phyloP scores from a whole-genome alignment of 2,797 vertebrate genomes.

The Chelon auratus region DNA sequence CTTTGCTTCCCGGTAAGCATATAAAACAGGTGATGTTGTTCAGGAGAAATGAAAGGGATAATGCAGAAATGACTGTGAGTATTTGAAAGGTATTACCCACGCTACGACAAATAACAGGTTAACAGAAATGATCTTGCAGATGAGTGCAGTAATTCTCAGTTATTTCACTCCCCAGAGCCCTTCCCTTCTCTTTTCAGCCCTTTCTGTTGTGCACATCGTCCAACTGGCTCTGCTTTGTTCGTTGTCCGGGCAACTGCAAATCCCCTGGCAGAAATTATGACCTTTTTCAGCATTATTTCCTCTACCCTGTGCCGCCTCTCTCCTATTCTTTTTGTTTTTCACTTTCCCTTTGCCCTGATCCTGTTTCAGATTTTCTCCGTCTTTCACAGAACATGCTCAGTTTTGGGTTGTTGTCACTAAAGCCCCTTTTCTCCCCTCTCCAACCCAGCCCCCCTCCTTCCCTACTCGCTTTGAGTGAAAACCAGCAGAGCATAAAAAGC shows the following conservation, averaged over 20 bases:
- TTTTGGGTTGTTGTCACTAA: conserved; percentile 59
- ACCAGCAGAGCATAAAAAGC: conserved; percentile 82
- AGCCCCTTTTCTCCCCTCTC: background rate
- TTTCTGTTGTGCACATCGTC: conserved; percentile 64
- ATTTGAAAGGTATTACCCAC: conserved; percentile 26
- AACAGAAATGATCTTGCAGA: conserved; percentile 35
- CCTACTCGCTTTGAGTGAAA: conserved; percentile 68
- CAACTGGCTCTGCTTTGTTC: conserved; percentile 78
- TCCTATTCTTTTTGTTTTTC: conserved; percentile 31
- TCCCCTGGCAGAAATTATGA: conserved; percentile 78
- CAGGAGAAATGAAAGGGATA: conserved; percentile 16
- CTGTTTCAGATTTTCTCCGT: conserved; percentile 23
- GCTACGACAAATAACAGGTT: conserved; percentile 28
- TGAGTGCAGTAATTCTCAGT: conserved; percentile 45
- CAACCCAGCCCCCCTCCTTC: conserved; percentile 16
- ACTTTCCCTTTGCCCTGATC: conserved; percentile 33
- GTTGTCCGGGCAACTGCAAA: conserved; percentile 83
- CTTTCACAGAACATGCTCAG: conserved; percentile 32
- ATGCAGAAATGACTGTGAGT: conserved; percentile 21
- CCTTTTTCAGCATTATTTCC: conserved; percentile 70
- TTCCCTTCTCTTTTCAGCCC: conserved; percentile 58
- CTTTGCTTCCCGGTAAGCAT: background rate
- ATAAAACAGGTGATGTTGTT: conserved; percentile 2
- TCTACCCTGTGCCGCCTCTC: conserved; percentile 25
- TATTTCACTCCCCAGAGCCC: conserved; percentile 50